Evolutionary conservation across 2,888 invertebrate species (phyloP).

Genomic region (Chymomyza caudatula): DNA sequence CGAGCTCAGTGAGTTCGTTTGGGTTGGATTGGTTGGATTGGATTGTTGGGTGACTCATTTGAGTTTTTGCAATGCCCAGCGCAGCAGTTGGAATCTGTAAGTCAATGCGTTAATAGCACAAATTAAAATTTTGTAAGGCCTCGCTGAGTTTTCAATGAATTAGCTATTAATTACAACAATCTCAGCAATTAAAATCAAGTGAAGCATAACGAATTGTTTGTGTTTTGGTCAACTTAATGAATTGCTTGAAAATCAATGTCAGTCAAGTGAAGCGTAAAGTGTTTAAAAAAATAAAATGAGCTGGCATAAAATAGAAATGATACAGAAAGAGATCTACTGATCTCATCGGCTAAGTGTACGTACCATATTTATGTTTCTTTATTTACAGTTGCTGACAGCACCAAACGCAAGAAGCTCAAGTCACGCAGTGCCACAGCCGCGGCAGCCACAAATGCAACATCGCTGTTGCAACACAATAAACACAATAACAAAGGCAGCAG

Average conservation of each 20-base stretch:
- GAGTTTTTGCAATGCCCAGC: constrained; percentile 47
- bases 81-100: constrained; percentile 16
- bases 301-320: constrained; percentile 10
- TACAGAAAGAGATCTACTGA: neutral
- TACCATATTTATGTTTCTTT: neutral
- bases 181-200: neutral
- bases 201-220: constrained; percentile 1
- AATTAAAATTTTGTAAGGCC: constrained; percentile 5
- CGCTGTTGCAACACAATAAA: constrained; percentile 16
- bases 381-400: constrained; percentile 62
- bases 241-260: constrained; percentile 8
- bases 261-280: neutral
- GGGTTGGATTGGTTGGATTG: neutral
- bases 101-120: constrained; percentile 22
- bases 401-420: constrained; percentile 76
- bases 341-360: neutral
- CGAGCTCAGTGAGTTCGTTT: neutral
- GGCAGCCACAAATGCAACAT: constrained; percentile 17
- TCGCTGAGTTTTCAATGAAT: neutral
- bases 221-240: neutral
- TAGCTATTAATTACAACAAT: constrained; percentile 2
- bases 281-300: neutral
- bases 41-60: constrained; percentile 49
- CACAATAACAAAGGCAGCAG: neutral
- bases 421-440: constrained; percentile 69